Conservation (phyloP, 2,113 vertebrate species). For the Nannobrachium achirus region DNA sequence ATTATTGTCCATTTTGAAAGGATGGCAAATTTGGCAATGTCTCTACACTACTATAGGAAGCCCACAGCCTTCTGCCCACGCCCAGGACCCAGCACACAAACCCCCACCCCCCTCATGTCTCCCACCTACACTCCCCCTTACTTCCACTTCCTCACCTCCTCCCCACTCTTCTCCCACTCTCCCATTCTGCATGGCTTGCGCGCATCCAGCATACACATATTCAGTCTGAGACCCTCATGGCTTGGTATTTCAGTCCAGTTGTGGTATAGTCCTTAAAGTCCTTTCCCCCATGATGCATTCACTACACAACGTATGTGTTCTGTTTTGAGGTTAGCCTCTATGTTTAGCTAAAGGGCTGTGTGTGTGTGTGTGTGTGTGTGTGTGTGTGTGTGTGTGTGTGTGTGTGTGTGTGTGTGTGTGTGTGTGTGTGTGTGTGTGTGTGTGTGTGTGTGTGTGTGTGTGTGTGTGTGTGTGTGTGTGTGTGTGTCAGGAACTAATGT, state of each 20-base stretch:
- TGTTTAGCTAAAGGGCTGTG: slow-evolving; percentile 5
- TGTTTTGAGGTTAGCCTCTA: not conserved
- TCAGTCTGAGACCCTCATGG: slow-evolving; percentile 1
- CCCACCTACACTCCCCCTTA: slow-evolving; percentile 12
- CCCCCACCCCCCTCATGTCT: slow-evolving; percentile 8
- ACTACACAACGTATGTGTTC: slow-evolving; percentile 2
- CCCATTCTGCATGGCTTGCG: slow-evolving; percentile 71
- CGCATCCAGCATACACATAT: slow-evolving; percentile 37
- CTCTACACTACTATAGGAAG: slow-evolving; percentile 3
- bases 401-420: slow-evolving; percentile 11
- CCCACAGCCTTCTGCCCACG: not conserved
- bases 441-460: slow-evolving; percentile 14
- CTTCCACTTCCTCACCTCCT: slow-evolving; percentile 22
- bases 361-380: slow-evolving; percentile 8
- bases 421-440: slow-evolving; percentile 17
- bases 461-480: slow-evolving; percentile 12
- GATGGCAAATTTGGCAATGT: not conserved
- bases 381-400: slow-evolving; percentile 18
- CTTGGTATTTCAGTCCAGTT: slow-evolving; percentile 8
- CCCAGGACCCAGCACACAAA: slow-evolving; percentile 31
- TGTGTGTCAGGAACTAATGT: slow-evolving; percentile 34
- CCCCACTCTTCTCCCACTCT: slow-evolving; percentile 3
- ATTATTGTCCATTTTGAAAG: not conserved
- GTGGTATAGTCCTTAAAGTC: not conserved
- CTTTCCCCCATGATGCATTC: not conserved